Base-by-base conservation (phyloP, 2,888 invertebrate genomes). In the Epicampocera succincta region DNA sequence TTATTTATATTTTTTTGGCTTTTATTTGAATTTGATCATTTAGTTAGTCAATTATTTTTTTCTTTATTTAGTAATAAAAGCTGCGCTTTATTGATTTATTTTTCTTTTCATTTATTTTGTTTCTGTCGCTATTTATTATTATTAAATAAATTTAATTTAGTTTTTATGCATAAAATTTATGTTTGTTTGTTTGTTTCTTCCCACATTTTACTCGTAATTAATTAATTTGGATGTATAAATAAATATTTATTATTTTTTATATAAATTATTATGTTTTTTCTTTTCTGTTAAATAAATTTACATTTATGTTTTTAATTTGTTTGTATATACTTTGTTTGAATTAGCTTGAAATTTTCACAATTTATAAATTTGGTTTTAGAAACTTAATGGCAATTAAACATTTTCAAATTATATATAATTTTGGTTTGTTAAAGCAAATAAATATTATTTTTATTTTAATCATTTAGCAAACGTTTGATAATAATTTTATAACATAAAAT, bases 61-160 rank as follows among this genome's bases (percentile, higher is more conserved):
- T 8, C 33, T 33, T 71, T 52, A 68, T 72, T 80, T 80, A 38
- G 50, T 75, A 71, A 61, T 80, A 76, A 76, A 80, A 80, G 80
- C 80, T 80, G 80, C 66, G 72, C 76, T 75, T 76, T 80, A 76
- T 48, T 60, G 44, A 60, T 21, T 33, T 48, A 52, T 76, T 50
- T 44, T 60, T n/a, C 21, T 29, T 54, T 75, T 69, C 13, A 33
- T 46, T 72, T 76, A 72, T 54, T 75, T 69, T 13, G 25, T 46
- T 72, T 76, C 66, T 72, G 76, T 76, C 61, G 66, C 63, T 75
- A 33, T 33, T 33, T 33, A 9, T 80, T 66, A 9, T 80, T 66
- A 40, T 76, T 76, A 42, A 33, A 33, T 33, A 33, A 33, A 33
- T 33, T 76, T 71, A 3, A 11, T 66, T 54, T 66, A 29, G 33